Evolutionary conservation across 2,888 invertebrate genomes (phyloP), one percentile per base, ranked within the genome.

Genomic region (Phlogophora meticulosa): DNA sequence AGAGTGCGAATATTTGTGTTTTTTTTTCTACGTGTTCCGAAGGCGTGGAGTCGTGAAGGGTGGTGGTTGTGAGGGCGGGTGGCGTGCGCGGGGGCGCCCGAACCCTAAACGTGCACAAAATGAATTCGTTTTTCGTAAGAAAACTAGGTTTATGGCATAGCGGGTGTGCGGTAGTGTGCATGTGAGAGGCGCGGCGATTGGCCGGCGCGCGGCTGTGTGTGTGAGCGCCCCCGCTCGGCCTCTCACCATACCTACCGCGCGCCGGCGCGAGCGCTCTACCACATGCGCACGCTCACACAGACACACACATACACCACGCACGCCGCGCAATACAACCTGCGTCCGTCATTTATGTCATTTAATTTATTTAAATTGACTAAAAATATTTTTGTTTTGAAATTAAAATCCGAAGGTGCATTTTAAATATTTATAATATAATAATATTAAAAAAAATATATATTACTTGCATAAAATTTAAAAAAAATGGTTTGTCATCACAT

Each of bases 71-170:
- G 72, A 68, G 75, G 68, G 83, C 79, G 68, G 87, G 80, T 80
- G 76, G 73, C 51, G 55, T 94, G 94, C 94, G 94, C 94, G 92
- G 85, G 91, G 88, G 80, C 79, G 78, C 66, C 67, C 83, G 84
- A 80, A 85, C 87, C 88, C 87, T 93, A 92, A 95, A 94, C 86
- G 75, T 92, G 85, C 89, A 91, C 89, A 94, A 91, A 93, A 94
- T 90, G 80, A 84, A 81, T 79, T 79, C 81, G 86, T 88, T 92
- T 92, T 90, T 90, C 82, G 84, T 87, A 86, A 88, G 88, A 90
- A 90, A 89, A 89, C 85, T 86, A 85, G 84, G 90, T 90, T 89
- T 90, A 89, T 88, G 89, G 85, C 85, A 79, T 84, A 81, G 85
- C 81, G 66, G 74, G 59, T 65, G 81, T 58, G 82, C 72, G 85